phyloP scores from a whole-genome alignment of 2,888 invertebrate genomes.

The Drosophila paramelanica region DNA sequence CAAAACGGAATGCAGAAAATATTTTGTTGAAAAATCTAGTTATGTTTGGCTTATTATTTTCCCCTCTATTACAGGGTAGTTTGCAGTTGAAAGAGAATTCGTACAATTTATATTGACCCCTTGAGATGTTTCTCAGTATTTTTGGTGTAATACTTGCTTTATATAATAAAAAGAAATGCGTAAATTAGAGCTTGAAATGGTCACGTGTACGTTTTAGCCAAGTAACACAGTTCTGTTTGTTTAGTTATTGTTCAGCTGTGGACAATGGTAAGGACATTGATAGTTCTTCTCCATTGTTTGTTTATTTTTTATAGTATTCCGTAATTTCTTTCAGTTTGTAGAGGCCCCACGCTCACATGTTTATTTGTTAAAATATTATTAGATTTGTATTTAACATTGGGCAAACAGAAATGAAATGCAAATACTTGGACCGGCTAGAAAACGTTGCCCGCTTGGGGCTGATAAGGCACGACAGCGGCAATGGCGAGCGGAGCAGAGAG shows the following conservation, averaged over 20 bases:
- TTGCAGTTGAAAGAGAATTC: neutral
- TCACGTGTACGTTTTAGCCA: slow-evolving; percentile 15
- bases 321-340: slow-evolving; percentile 6
- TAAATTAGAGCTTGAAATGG: slow-evolving; percentile 22
- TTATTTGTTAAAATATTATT: slow-evolving; percentile 63
- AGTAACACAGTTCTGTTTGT: slow-evolving; percentile 5
- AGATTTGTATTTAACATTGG: slow-evolving; percentile 44
- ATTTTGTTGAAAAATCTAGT: no score
- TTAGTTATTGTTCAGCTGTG: slow-evolving; percentile 25
- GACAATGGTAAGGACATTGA: slow-evolving; percentile 23
- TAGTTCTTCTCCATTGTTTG: slow-evolving; percentile 9
- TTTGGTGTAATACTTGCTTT: slow-evolving; percentile 5
- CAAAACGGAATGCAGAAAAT: no score
- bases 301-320: slow-evolving; percentile 1
- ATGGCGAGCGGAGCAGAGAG: slow-evolving; percentile 26
- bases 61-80: neutral
- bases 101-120: neutral
- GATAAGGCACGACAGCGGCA: slow-evolving; percentile 52
- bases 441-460: slow-evolving; percentile 46
- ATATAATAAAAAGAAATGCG: slow-evolving; percentile 16
- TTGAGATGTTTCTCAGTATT: slow-evolving; percentile 1
- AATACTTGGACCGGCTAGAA: slow-evolving; percentile 37
- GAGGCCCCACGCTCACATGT: slow-evolving; percentile 44
- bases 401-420: slow-evolving; percentile 62
- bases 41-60: no score